These are phyloP conservation scores for Rhagoletis zephyria DNA, from an alignment of 1,140 invertebrate genomes.

Conservation along the genomic window DNA sequence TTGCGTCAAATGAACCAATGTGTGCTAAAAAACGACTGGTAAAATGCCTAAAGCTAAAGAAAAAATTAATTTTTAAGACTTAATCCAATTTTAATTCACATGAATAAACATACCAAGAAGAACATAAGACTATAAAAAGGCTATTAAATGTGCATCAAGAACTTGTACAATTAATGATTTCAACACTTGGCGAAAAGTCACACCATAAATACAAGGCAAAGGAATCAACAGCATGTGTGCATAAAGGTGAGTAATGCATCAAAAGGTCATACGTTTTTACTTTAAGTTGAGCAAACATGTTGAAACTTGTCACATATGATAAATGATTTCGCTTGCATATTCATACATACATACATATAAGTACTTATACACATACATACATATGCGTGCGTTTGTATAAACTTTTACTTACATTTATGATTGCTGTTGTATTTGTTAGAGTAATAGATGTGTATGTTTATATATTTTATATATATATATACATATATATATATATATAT, in stretches of 20 bases:
- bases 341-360: no score
- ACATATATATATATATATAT: no score
- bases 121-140: background rate
- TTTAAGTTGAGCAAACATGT: background rate
- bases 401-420: no score
- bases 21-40: no score
- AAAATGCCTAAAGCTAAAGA: background rate
- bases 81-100: background rate
- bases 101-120: background rate
- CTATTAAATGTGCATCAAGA: background rate
- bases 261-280: background rate
- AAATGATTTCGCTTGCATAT: no score
- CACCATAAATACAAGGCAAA: background rate
- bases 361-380: no score
- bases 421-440: no score
- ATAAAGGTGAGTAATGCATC: background rate
- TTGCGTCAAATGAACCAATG: background rate
- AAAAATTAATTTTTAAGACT: background rate
- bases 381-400: no score
- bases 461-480: no score
- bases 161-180: no score
- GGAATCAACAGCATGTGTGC: background rate
- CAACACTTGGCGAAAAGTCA: background rate
- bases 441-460: no score
- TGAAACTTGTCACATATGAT: no score